Base-by-base conservation (phyloP, 2,113 vertebrate species). In the Xiphias gladius region DNA sequence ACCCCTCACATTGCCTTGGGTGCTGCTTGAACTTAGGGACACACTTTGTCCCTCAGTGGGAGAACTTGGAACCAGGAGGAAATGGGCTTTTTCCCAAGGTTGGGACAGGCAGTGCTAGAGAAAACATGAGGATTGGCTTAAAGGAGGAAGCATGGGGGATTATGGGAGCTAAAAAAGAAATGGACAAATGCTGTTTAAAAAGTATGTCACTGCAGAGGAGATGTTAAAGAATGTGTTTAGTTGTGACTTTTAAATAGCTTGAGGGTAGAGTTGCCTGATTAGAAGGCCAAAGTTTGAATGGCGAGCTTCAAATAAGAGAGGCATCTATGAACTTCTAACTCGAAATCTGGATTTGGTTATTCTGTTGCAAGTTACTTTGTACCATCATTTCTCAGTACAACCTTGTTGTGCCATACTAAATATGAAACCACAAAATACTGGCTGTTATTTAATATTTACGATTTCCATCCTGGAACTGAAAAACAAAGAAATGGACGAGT, bases 21-120 rank as follows among this genome's bases (percentile, higher is more conserved):
- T 91, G 76, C 83, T 55, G 81, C 85, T 88, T 95, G 95, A 95
- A 95, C 94, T 90, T 89, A 89, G 88, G 91, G 94, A 93, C 93
- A 87, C 91, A 66, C 86, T 93, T 79, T 52, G 82, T 89, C 90
- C 93, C 93, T 94, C 91, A 89, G 94, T 92, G 91, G 94, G 95
- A 93, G 92, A 92, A 89, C 90, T 92, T 91, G 90, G 93, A 90
- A 93, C 74, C 68, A 83, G 80, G 77, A 91, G 93, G 93, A 94
- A 93, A 89, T 88, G 78, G 79, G 59, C 64, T 88, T 76, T 91
- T 91, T 83, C 87, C 91, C 90, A 92, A 92, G 87, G 85, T 89
- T 83, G 71, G 88, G 90, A 91, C 83, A 81, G 69, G 74, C 83
- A 88, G 43, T 37, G 68, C 65, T 80, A 48, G 80, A 88, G 87